Conservation (phyloP, 1,140 invertebrate genomes). For the Bombus pascuorum region DNA sequence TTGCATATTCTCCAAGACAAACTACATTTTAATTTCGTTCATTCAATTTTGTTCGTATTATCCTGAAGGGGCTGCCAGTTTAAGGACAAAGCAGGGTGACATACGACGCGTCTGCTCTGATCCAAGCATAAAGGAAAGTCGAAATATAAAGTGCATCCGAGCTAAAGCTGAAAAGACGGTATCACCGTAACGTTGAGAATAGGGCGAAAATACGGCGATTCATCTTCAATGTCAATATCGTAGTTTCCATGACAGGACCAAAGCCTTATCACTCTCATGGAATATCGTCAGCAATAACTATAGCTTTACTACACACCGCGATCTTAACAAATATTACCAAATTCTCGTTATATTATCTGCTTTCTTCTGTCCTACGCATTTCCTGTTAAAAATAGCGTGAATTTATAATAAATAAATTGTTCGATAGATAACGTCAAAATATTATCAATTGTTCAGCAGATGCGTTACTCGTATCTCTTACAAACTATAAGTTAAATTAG, state of each 20-base stretch:
- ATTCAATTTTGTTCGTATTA: not conserved
- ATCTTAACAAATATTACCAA: not conserved
- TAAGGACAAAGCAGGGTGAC: not conserved
- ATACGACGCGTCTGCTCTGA: not conserved
- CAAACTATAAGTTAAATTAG: no score
- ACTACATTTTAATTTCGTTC: not conserved
- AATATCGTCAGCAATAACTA: no score
- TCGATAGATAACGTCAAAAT: no score
- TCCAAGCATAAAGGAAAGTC: slow-evolving; percentile 15
- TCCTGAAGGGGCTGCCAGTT: not conserved
- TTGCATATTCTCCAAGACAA: not conserved
- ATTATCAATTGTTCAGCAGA: no score
- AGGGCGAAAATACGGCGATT: not conserved
- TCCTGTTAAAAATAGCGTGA: rapidly evolving
- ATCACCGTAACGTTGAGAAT: not conserved
- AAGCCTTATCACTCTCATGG: not conserved
- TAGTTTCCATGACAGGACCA: not conserved
- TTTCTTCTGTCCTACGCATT: not conserved
- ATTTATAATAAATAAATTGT: not conserved
- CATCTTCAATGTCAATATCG: slow-evolving; percentile 10
- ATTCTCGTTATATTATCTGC: not conserved
- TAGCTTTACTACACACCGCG: no score
- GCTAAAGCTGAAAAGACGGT: slow-evolving; percentile 14
- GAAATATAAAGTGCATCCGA: slow-evolving; percentile 24
- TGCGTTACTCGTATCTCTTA: no score